Percentiles rank a stretch among this genome's conserved stretches.
Evolutionary conservation across 2,888 invertebrate species (phyloP).

Genomic region (Lobophora halterata): DNA sequence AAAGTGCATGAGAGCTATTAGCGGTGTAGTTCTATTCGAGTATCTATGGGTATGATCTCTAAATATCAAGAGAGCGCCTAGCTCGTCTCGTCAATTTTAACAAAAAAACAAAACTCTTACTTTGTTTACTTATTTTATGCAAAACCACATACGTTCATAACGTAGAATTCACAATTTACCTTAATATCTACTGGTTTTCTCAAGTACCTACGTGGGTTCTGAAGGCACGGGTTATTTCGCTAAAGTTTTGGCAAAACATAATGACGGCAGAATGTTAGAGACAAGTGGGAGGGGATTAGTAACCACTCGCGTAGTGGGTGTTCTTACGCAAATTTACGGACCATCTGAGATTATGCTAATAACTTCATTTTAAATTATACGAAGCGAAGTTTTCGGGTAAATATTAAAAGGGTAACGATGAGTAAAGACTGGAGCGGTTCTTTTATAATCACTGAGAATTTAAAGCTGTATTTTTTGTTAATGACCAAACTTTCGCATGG

Average conservation of each 20-base stretch:
- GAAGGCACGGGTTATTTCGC: constrained; percentile 37
- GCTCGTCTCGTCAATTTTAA: too few species aligned
- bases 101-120: too few species aligned
- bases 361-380: constrained; percentile 24
- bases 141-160: too few species aligned
- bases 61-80: too few species aligned
- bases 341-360: constrained; percentile 28
- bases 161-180: too few species aligned
- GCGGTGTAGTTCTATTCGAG: too few species aligned
- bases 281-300: constrained; percentile 41
- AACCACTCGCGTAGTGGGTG: constrained; percentile 29
- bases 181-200: constrained; percentile 20
- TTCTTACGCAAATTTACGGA: constrained; percentile 32
- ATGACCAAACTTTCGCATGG: constrained; percentile 1
- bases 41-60: too few species aligned
- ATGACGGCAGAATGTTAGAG: constrained; percentile 44
- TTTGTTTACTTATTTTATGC: too few species aligned
- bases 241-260: constrained; percentile 43
- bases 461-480: constrained; percentile 4
- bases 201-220: constrained; percentile 38
- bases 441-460: background rate
- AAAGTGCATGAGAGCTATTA: too few species aligned
- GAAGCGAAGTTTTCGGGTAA: constrained; percentile 18
- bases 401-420: constrained; percentile 20
- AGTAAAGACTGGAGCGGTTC: constrained; percentile 6